Base-by-base conservation (phyloP, 2,113 vertebrate genomes). In the Heterochromis multidens region DNA sequence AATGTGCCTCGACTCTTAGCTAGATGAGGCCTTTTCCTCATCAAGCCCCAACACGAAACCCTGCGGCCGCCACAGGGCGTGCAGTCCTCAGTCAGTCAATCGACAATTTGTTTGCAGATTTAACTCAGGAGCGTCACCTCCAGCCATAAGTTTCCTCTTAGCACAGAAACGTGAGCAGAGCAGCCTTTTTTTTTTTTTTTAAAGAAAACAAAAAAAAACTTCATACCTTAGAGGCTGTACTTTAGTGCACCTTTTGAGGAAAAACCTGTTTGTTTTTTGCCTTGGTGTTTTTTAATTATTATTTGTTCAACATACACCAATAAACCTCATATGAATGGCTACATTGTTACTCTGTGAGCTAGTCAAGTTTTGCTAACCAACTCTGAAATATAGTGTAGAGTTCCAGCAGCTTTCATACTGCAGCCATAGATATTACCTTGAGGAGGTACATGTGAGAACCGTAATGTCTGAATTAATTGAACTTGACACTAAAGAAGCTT, bases 21-120 rank as follows among this genome's bases (percentile, higher is more conserved):
- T 83, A 5, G 79, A 85, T 86, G 89, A 85, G 88, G 82, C 89
- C 12, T 85, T 79, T 21, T 90, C 85, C 79, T 85, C 84, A 87
- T 94, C 94, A 92, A 90, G 93, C 90, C 95, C 17, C 21, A 9
- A 94, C 93, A 92, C 7, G 92, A 94, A 59, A 7, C 74, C 1
- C 16, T 12, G 27, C 60, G 7, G 80, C 46, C 58, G 87, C 93
- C 74, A 54, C 77, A 13, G 89, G 90, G 84, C 37, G 14, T 37
- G 63, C 89, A 81, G 86, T 56, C 76, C 13, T 84, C 49, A 85
- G 72, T 77, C 77, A 59, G 31, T 79, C 80, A 82, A 70, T 84
- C 63, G 31, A 65, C 85, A 79, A 83, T 91, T 90, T 93, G 91
- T 90, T 90, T 88, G 88, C 85, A 86, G 49, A 25, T 91, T 87